Evolutionary conservation across 2,888 invertebrate species (phyloP).

Genomic region (Microplitis manilae): DNA sequence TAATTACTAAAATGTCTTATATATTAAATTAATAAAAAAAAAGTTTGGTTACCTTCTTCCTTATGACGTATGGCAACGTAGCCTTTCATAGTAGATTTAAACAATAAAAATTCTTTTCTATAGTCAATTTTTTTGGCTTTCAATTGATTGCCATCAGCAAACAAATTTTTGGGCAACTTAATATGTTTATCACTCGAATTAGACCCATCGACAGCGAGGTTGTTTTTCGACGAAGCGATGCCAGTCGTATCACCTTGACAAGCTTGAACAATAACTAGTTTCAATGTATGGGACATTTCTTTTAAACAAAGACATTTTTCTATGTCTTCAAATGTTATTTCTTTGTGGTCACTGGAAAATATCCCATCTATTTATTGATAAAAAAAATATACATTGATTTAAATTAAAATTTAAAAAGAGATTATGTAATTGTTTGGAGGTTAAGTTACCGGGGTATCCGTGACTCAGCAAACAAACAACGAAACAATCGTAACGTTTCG

Average conservation of each 20-base stretch:
- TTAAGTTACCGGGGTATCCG: slow-evolving; percentile 26
- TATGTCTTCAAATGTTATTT: slow-evolving; percentile 24
- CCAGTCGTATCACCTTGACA: slow-evolving; percentile 33
- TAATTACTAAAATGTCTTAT: too few species aligned
- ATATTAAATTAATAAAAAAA: not conserved
- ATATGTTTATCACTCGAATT: not conserved
- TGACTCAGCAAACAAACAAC: slow-evolving; percentile 35
- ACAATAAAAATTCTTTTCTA: slow-evolving; percentile 20
- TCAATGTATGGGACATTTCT: slow-evolving; percentile 3
- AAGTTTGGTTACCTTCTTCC: not conserved
- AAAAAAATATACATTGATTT: not conserved
- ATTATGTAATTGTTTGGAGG: not conserved
- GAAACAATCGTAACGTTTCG: slow-evolving; percentile 21
- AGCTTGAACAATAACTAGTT: slow-evolving; percentile 37
- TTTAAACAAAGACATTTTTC: slow-evolving; percentile 23
- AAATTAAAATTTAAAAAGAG: not conserved
- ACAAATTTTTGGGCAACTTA: not conserved
- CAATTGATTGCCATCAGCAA: not conserved
- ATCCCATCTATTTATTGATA: slow-evolving; percentile 21
- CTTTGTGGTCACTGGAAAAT: slow-evolving; percentile 14
- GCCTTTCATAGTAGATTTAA: slow-evolving; percentile 29
- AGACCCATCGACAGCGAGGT: slow-evolving; percentile 21
- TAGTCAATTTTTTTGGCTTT: not conserved
- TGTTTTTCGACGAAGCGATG: not conserved
- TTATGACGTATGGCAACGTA: slow-evolving; percentile 22